phyloP scores from a whole-genome alignment of 2,113 vertebrate species.

The Sylvilagus bachmani region DNA sequence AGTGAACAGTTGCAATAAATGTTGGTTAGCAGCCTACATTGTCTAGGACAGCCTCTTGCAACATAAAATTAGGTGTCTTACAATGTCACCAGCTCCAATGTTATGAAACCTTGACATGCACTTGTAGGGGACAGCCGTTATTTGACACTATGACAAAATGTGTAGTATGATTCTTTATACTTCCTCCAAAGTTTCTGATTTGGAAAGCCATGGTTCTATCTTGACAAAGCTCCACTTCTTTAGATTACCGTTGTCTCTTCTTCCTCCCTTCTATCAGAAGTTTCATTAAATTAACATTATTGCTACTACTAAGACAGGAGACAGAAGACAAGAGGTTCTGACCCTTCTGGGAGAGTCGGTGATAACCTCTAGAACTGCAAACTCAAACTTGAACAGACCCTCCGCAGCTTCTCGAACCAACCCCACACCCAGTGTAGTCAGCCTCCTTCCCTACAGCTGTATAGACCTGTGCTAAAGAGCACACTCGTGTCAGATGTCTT shows the following conservation, averaged over 20 bases:
- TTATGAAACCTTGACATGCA: not conserved
- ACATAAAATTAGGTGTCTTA: not conserved
- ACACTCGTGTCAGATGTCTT: not conserved
- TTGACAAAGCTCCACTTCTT: not conserved
- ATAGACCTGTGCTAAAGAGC: not conserved
- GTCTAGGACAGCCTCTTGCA: not conserved
- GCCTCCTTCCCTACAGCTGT: not conserved
- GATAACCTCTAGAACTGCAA: not conserved
- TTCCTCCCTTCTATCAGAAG: not conserved
- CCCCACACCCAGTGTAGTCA: no score
- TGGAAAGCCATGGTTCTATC: not conserved
- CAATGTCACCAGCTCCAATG: not conserved
- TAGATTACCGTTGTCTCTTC: not conserved
- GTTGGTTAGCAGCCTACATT: not conserved
- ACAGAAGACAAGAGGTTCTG: not conserved
- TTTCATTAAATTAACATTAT: not conserved
- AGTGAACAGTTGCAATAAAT: not conserved
- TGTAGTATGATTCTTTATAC: not conserved
- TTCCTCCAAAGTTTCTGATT: not conserved
- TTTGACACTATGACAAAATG: not conserved
- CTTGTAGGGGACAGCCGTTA: not conserved
- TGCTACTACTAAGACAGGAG: not conserved
- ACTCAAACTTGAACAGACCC: not conserved
- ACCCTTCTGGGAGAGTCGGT: not conserved
- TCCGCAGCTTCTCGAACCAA: not conserved